Base-by-base conservation (phyloP, 2,888 invertebrate species). In the Cerceris rybyensis region DNA sequence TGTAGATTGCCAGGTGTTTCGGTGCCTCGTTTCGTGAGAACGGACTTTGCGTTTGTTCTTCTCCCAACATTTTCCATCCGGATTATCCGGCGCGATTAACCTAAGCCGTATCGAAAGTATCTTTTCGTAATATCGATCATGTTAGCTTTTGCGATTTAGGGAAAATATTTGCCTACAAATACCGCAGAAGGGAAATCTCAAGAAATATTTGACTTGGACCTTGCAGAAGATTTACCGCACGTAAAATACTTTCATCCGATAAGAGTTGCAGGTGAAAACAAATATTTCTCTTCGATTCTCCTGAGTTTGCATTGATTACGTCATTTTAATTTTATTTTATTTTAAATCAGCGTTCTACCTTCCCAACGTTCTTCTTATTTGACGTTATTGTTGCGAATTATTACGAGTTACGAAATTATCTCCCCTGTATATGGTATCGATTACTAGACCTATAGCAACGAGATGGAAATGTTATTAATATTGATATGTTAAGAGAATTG, bases 1-100 rank as follows among this genome's bases (percentile, higher is more conserved):
- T 84, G 60, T 73, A 60, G 55, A 73, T 68, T 73, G 79, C 79
- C 79, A 84, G 84, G 73, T 84, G 84, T 59, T 46, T 68, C 9
- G 7, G 7, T 17, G n/a, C 17, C 17, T 17, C 28, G 28, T n/a
- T 52, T 11, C 7, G 17, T 17, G n/a, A 55, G 59, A 54, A 42
- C 59, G 70, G 65, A 58, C 61, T 59, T 57, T 17, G 65, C 65
- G 43, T 13, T 65, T 46, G 16, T 61, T 17, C 54, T n/a, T 49
- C 28, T 59, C 7, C 41, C 69, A 50, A 65, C 43, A 70, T 39
- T 61, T 67, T 50, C 50, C 28, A 68, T 71, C 64, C 71, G 78
- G 77, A 78, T 78, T 68, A 78, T 76, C 64, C 60, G 50, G 8
- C 42, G 71, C 64, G 78, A 76, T 78, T 76, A 76, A 63, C n/a